phyloP scores from a whole-genome alignment of 1,140 invertebrate genomes.

The Bombyx mori region ASM3026992v2 NC_085123.1:4204501-4205000 shows the following conservation, averaged over 20 bases:
- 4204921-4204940: constrained; percentile 2
- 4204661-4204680: background rate
- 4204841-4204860: too few relatives aligned
- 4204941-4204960: constrained; percentile 16
- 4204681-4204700: background rate
- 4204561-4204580: constrained; percentile 37
- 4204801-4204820: too few relatives aligned
- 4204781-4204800: too few relatives aligned
- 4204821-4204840: too few relatives aligned
- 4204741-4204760: too few relatives aligned
- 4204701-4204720: background rate
- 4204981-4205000: constrained; percentile 2
- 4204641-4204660: too few relatives aligned
- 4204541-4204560: background rate
- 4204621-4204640: too few relatives aligned
- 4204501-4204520: constrained; percentile 1
- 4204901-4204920: background rate
- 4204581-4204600: constrained; percentile 40
- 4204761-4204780: too few relatives aligned
- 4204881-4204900: too few relatives aligned
- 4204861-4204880: too few relatives aligned
- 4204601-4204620: too few relatives aligned
- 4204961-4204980: constrained; percentile 23
- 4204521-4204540: background rate
- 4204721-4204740: too few relatives aligned